Percentiles rank a stretch among this genome's conserved stretches.
These are phyloP conservation scores for Brachionus plicatilis DNA, from an alignment of 1,140 invertebrate genomes.

Conservation along the genomic window DNA sequence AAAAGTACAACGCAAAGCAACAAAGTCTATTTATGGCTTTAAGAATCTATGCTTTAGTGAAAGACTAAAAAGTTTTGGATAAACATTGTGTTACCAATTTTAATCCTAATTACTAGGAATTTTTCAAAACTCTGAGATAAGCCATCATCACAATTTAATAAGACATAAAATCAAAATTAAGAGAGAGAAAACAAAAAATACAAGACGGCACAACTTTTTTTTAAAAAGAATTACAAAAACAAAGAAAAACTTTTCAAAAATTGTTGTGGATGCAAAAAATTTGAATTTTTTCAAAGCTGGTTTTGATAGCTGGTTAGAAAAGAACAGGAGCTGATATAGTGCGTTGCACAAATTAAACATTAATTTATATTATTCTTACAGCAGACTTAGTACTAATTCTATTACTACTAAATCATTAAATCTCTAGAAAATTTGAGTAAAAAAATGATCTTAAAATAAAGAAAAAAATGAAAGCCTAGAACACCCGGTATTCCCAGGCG, in stretches of 20 bases:
- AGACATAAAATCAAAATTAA: background rate
- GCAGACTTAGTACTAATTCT: too few species aligned
- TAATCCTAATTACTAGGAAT: too few species aligned
- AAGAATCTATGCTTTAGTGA: background rate
- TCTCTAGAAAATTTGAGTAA: too few species aligned
- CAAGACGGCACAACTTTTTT: background rate
- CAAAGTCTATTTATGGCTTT: background rate
- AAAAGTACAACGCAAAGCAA: too few species aligned
- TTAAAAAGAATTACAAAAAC: background rate
- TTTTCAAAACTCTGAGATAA: too few species aligned
- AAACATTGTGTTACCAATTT: too few species aligned
- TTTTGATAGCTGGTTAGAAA: background rate
- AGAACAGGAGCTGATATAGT: background rate
- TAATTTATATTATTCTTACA: background rate
- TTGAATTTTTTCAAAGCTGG: background rate
- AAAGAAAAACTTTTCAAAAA: background rate
- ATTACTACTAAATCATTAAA: too few species aligned
- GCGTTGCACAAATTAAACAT: background rate
- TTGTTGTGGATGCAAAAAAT: background rate
- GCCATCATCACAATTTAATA: too few species aligned
- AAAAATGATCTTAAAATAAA: too few species aligned
- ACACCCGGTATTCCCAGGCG: too few species aligned
- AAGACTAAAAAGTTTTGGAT: background rate
- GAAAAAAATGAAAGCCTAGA: too few species aligned
- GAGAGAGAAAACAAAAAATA: background rate